A percentile compares a stretch with the other conserved stretches of the same genome.
These are phyloP conservation scores for Stratiolaelaps scimitus DNA, from an alignment of 1,140 invertebrate species.

Conservation along the genomic window DNA sequence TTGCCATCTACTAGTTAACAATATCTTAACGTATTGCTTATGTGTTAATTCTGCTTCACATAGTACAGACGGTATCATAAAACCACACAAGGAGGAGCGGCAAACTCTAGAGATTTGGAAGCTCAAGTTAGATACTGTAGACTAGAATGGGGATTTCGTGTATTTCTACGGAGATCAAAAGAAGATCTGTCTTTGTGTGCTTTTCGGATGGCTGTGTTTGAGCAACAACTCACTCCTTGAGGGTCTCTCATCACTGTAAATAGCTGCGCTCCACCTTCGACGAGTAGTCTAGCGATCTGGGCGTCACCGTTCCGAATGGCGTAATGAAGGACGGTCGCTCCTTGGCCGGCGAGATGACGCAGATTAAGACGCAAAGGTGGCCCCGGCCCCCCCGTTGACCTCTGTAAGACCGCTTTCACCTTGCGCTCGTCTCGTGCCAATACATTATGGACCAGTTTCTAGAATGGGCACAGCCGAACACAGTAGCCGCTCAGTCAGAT, in stretches of 20 bases:
- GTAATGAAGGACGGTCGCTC: constrained; percentile 13
- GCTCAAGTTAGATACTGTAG: no score
- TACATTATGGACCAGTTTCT: constrained; percentile 9
- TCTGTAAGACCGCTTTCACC: not conserved
- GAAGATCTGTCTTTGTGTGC: no score
- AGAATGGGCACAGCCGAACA: not conserved
- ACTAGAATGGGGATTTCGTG: not conserved
- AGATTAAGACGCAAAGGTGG: not conserved
- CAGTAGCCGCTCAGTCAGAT: not conserved
- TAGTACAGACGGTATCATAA: no score
- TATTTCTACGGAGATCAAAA: not conserved
- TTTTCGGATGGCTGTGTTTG: no score
- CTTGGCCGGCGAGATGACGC: constrained; percentile 14
- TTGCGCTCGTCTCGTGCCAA: constrained; percentile 10
- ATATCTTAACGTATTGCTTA: no score
- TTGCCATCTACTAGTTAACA: no score
- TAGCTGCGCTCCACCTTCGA: constrained; percentile 7
- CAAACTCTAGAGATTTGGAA: no score
- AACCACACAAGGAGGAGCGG: no score
- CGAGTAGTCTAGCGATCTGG: constrained; percentile 14
- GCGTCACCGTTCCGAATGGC: constrained; percentile 3
- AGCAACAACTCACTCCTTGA: not conserved
- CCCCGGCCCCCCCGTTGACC: not conserved
- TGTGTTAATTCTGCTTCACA: no score
- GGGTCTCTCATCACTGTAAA: constrained; percentile 5